Percentiles rank a stretch among this genome's conserved stretches.
phyloP scores from a whole-genome alignment of 2,888 invertebrate genomes.

The Pandemis heparana region DNA sequence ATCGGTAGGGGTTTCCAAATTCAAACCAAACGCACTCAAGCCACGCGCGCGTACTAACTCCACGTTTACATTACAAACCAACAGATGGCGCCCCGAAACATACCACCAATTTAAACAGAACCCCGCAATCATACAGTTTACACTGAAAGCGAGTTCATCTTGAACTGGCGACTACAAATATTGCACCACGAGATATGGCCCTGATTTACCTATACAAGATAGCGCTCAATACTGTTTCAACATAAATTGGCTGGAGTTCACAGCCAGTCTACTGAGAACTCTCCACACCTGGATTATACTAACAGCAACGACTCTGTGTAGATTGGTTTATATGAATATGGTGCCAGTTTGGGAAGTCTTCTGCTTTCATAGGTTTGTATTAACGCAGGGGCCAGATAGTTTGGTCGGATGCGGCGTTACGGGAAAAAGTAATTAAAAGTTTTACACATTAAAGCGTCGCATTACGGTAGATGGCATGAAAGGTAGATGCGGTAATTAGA shows the following conservation, averaged over 20 bases:
- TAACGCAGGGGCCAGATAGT: conserved; percentile 13
- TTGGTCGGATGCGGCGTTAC: conserved; percentile 26
- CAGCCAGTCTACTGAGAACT: conserved; percentile 11
- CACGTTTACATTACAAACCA: conserved; percentile 33
- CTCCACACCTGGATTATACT: not conserved
- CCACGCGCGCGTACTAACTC: conserved; percentile 38
- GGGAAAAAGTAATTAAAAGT: conserved; percentile 43
- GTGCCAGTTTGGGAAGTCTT: conserved; percentile 30
- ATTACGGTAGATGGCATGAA: conserved; percentile 31
- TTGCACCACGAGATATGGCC: conserved; percentile 36
- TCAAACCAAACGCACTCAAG: conserved; percentile 37
- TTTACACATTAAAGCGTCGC: conserved; percentile 41
- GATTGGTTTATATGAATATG: conserved; percentile 21
- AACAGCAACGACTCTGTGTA: not conserved
- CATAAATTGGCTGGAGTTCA: conserved; percentile 22
- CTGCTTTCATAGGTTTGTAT: conserved; percentile 15
- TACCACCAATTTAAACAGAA: conserved; percentile 14
- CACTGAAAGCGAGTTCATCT: not conserved
- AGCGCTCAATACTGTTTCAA: conserved; percentile 32
- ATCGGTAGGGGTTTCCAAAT: conserved; percentile 34
- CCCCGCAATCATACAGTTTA: not conserved
- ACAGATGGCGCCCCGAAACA: conserved; percentile 32
- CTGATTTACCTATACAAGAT: conserved; percentile 34
- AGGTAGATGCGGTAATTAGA: conserved; percentile 33
- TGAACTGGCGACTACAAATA: conserved; percentile 9